Evolutionary conservation across 2,888 invertebrate genomes (phyloP).

Genomic region (Cosmorhoe ocellata): DNA sequence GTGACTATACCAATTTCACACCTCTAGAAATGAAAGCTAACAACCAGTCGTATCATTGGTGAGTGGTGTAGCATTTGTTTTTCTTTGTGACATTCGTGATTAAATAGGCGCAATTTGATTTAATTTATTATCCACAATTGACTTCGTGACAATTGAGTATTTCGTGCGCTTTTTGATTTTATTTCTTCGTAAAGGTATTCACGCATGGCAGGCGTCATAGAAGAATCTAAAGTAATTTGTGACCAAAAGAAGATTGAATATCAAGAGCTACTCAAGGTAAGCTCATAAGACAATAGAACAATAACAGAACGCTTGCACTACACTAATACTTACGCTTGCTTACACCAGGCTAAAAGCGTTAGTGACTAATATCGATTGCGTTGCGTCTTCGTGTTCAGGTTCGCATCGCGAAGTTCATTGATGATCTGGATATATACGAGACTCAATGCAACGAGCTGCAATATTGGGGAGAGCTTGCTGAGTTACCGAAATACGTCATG

Average conservation of each 20-base stretch:
- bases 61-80: neutral
- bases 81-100: too few species aligned
- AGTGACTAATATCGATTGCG: too few species aligned
- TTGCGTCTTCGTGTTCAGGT: slow-evolving; percentile 49
- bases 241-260: slow-evolving; percentile 93
- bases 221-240: slow-evolving; percentile 90
- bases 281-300: too few species aligned
- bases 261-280: slow-evolving; percentile 88
- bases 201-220: slow-evolving; percentile 90
- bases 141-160: too few species aligned
- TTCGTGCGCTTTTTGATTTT: too few species aligned
- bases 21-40: slow-evolving; percentile 94
- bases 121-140: too few species aligned
- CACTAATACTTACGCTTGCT: too few species aligned
- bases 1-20: slow-evolving; percentile 90
- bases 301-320: too few species aligned
- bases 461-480: slow-evolving; percentile 92
- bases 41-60: slow-evolving; percentile 93
- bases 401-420: slow-evolving; percentile 90
- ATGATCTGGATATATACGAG: slow-evolving; percentile 90
- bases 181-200: slow-evolving; percentile 82
- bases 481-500: slow-evolving; percentile 91
- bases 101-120: too few species aligned
- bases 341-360: too few species aligned
- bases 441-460: slow-evolving; percentile 93